Evolutionary conservation across 2,113 vertebrate species (phyloP).

Genomic region (Ramphastos sulfuratus): DNA sequence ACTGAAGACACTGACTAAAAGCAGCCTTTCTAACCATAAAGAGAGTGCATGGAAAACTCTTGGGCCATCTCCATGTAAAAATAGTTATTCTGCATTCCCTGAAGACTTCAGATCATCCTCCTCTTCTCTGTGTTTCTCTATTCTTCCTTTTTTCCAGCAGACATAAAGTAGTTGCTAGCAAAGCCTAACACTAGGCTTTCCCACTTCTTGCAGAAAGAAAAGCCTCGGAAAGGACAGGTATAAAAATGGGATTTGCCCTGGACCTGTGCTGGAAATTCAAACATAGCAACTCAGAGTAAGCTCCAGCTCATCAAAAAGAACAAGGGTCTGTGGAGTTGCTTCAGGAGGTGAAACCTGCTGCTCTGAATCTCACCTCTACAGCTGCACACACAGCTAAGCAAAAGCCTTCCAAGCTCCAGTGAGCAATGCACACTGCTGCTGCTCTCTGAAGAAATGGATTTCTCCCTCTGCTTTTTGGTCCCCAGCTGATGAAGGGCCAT

Average conservation of each 20-base stretch:
- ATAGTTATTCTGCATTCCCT: neutral
- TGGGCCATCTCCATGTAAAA: neutral
- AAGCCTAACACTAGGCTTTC: neutral
- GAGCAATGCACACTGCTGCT: neutral
- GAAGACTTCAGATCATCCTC: neutral
- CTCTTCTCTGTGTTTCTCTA: neutral
- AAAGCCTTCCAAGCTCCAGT: neutral
- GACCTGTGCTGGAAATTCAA: neutral
- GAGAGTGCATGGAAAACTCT: neutral
- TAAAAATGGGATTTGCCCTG: neutral
- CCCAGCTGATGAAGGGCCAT: neutral
- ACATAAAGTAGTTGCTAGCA: neutral
- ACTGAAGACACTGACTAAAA: slow-evolving; percentile 13
- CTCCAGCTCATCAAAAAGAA: neutral
- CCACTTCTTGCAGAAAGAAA: neutral
- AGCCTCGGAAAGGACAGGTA: neutral
- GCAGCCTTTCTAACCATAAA: neutral
- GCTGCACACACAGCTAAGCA: neutral
- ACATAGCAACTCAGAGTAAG: neutral
- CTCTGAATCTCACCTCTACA: neutral
- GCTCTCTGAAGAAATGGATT: neutral
- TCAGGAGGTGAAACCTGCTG: neutral
- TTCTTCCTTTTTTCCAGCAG: neutral
- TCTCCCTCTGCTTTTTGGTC: neutral
- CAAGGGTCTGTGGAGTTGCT: neutral